These are phyloP conservation scores for Tragelaphus scriptus DNA, from an alignment of 2,113 vertebrate genomes.

Conservation along the genomic window DNA sequence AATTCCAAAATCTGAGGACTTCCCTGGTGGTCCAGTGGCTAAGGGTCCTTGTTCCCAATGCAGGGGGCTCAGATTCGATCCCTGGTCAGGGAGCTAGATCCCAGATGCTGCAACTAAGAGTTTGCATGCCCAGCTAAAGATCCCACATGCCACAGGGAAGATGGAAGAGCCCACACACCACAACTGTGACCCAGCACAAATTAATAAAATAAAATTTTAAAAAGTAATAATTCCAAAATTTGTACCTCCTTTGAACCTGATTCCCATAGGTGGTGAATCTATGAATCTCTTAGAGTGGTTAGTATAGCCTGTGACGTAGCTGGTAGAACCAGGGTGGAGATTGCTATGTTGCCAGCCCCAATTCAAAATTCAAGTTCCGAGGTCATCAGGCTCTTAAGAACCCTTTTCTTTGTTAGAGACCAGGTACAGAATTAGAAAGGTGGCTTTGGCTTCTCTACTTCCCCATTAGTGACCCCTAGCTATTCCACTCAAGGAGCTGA, in stretches of 20 bases:
- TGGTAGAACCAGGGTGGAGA: too few species aligned
- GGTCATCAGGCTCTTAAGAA: not conserved
- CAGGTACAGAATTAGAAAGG: not conserved
- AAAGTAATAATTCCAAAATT: not conserved
- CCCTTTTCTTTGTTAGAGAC: not conserved
- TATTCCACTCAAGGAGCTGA: not conserved
- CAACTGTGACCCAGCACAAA: not conserved
- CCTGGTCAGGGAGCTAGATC: not conserved
- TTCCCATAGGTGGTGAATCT: not conserved
- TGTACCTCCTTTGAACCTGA: not conserved
- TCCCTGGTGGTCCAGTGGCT: not conserved
- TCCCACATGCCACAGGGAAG: not conserved
- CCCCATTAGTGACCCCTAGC: not conserved
- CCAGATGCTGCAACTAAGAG: not conserved
- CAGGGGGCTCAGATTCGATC: not conserved
- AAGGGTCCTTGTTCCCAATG: not conserved
- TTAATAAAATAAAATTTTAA: not conserved
- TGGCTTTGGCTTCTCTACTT: not conserved
- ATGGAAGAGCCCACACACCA: not conserved
- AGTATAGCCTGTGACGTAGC: not conserved
- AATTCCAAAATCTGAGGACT: not conserved
- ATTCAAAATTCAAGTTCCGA: not conserved
- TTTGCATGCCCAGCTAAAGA: not conserved
- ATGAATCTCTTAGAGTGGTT: not conserved
- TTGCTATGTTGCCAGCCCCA: not conserved